Evolutionary conservation across 2,888 invertebrate species (phyloP).

Genomic region (Zaprionus lineosus): DNA sequence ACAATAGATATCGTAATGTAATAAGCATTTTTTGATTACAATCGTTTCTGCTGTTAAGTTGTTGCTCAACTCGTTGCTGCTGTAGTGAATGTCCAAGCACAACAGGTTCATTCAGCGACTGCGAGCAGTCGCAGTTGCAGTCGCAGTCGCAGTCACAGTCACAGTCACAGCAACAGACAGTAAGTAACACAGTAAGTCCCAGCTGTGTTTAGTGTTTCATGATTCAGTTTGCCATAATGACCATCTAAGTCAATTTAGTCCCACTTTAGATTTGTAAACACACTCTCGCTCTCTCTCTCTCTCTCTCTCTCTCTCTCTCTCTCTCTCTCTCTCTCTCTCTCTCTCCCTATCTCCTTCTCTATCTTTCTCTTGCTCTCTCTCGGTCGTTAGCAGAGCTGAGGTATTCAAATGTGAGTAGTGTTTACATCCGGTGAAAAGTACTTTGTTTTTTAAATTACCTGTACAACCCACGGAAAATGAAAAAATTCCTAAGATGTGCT

Average conservation of each 20-base stretch:
- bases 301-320: neutral
- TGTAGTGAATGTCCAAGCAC: slow-evolving; percentile 51
- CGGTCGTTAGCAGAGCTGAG: no score
- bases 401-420: no score
- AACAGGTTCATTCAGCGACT: slow-evolving; percentile 14
- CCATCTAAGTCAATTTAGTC: slow-evolving; percentile 29
- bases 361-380: no score
- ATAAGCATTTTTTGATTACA: slow-evolving; percentile 52
- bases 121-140: slow-evolving; percentile 8
- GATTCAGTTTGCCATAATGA: neutral
- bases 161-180: no score
- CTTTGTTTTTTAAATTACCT: slow-evolving; percentile 12
- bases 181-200: no score
- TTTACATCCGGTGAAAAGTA: slow-evolving; percentile 36
- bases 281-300: slow-evolving; percentile 1
- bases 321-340: neutral
- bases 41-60: slow-evolving; percentile 17
- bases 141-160: no score
- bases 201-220: neutral
- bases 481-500: no score
- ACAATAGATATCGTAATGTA: slow-evolving; percentile 57
- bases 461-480: no score
- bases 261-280: slow-evolving; percentile 34
- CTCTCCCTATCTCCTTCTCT: no score
- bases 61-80: neutral